Conservation (phyloP, 2,113 vertebrate species). For the Ictidomys tridecemlineatus region DNA sequence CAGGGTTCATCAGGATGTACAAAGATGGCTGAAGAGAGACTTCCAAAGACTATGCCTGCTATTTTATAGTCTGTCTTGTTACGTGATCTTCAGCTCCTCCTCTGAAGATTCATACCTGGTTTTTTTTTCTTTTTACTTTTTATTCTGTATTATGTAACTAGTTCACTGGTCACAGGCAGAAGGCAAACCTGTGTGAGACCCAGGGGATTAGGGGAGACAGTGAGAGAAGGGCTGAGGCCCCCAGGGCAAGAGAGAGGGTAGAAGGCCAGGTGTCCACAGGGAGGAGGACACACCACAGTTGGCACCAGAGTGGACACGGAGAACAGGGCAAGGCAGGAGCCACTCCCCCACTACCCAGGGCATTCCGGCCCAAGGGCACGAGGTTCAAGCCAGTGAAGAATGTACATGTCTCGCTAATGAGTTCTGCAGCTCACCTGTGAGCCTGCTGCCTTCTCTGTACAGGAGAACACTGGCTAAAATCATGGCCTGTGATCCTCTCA, state of each 20-base stretch:
- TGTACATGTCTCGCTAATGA: fast-evolving
- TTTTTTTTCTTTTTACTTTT: no score
- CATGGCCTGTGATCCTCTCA: not conserved
- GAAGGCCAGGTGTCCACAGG: not conserved
- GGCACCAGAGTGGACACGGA: not conserved
- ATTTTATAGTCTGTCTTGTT: not conserved
- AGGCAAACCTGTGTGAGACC: not conserved
- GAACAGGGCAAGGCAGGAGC: not conserved
- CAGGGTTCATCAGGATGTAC: not conserved
- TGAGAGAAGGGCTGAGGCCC: not conserved
- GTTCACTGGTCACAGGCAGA: not conserved
- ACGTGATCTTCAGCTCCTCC: not conserved
- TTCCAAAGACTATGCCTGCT: not conserved
- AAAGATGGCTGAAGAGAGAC: not conserved
- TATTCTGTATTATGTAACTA: not conserved
- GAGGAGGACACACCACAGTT: no score
- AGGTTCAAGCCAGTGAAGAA: not conserved
- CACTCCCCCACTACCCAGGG: not conserved
- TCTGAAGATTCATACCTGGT: not conserved
- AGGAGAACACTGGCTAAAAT: no score
- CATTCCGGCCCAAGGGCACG: not conserved
- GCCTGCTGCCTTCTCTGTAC: not conserved
- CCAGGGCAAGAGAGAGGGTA: not conserved
- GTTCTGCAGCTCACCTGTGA: not conserved
- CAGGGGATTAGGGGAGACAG: not conserved